Conservation (phyloP, 35 echinoderm and acorn worm genomes). For the Acanthaster planci region DNA sequence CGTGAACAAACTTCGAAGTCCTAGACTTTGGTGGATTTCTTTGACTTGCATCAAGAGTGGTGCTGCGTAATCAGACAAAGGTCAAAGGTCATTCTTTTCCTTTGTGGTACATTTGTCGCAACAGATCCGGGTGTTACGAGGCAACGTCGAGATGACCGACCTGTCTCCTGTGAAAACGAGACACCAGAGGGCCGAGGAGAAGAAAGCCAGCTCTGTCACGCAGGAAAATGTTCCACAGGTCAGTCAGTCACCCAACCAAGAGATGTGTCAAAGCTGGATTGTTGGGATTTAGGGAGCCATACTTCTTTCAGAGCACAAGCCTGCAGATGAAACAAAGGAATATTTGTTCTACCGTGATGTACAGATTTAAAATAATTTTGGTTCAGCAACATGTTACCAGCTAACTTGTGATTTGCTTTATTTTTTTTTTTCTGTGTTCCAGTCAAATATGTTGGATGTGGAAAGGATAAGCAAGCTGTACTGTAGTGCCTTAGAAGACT, state of each 20-base stretch:
- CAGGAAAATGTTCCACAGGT: neutral
- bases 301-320: neutral
- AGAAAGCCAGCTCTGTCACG: constrained; percentile 5
- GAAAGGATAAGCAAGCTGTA: constrained; percentile 52
- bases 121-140: constrained; percentile 60
- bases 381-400: no score
- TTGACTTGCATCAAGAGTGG: no score
- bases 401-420: neutral
- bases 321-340: neutral
- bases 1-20: no score
- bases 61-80: no score
- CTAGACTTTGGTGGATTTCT: no score
- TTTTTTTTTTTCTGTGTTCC: neutral
- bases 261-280: neutral
- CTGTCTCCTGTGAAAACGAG: constrained; percentile 55
- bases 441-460: constrained; percentile 38
- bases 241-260: neutral
- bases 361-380: no score
- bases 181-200: constrained; percentile 54
- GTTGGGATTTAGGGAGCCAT: no score
- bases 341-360: no score
- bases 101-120: neutral
- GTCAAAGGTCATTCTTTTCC: no score
- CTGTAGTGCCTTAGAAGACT: constrained; percentile 54
- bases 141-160: constrained; percentile 43